Percentiles rank a stretch among this genome's conserved stretches.
phyloP scores from a whole-genome alignment of 2,113 vertebrate genomes.

The Orientallactaga bullata region DNA sequence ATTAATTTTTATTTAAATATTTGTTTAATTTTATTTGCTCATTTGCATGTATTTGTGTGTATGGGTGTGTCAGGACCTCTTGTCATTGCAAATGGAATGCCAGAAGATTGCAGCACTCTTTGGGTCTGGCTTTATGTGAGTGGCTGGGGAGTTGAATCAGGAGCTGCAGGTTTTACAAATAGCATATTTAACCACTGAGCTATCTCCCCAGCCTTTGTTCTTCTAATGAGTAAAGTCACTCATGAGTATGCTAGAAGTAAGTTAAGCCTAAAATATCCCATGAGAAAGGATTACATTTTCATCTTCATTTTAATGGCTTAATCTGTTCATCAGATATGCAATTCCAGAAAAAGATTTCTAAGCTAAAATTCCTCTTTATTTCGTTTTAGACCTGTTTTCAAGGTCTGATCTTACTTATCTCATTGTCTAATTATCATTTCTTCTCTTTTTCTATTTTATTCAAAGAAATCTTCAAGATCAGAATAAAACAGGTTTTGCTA shows the following conservation, averaged over 20 bases:
- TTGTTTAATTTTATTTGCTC: no score
- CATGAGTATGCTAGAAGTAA: conserved; percentile 9
- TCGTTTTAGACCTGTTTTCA: conserved; percentile 59
- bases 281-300: conserved; percentile 24
- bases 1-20: not conserved
- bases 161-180: no score
- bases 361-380: conserved; percentile 62
- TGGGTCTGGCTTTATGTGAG: no score
- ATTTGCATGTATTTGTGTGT: no score
- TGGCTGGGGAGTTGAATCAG: no score
- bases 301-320: conserved; percentile 36
- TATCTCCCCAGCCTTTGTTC: no score
- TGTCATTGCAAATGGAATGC: no score
- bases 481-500: conserved; percentile 68
- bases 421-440: conserved; percentile 68
- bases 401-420: conserved; percentile 62
- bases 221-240: conserved; percentile 33
- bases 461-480: conserved; percentile 71
- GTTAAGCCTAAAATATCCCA: not conserved
- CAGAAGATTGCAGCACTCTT: no score
- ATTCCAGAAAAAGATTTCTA: conserved; percentile 49
- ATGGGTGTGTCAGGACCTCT: no score
- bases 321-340: not conserved
- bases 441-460: conserved; percentile 41
- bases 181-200: no score